Evolutionary conservation across 2,797 vertebrate species (phyloP).

Genomic region (Takifugu ocellatus): DNA sequence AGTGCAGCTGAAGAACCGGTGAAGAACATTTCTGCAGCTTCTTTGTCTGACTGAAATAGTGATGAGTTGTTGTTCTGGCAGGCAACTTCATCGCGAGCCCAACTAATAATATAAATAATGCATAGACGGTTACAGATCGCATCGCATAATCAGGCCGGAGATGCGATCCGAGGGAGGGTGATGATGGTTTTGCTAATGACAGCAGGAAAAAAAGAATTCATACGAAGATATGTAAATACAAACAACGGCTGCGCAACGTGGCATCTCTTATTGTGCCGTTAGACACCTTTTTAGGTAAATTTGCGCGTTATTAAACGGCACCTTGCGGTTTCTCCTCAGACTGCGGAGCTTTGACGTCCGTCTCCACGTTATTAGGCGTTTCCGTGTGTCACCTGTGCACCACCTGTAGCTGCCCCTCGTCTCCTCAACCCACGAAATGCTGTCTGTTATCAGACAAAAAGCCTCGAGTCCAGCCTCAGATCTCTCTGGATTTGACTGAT

Average conservation of each 20-base stretch:
- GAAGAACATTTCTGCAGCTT: slow-evolving; percentile 10
- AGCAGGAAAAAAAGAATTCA: no score
- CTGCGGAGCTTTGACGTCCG: slow-evolving; percentile 26
- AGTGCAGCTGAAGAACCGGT: background rate
- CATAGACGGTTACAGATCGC: slow-evolving; percentile 28
- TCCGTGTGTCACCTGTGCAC: no score
- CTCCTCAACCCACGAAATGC: no score
- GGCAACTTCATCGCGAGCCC: slow-evolving; percentile 24
- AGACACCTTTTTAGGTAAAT: no score
- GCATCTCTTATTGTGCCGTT: no score
- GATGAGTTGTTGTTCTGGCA: slow-evolving; percentile 12
- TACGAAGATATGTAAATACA: no score
- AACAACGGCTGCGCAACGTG: no score
- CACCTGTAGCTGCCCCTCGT: no score
- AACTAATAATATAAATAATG: slow-evolving; percentile 60
- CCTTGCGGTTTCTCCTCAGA: slow-evolving; percentile 4
- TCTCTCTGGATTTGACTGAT: background rate
- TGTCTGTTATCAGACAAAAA: no score
- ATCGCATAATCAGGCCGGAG: slow-evolving; percentile 43
- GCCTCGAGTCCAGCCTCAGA: background rate
- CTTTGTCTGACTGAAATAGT: slow-evolving; percentile 19
- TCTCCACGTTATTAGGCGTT: slow-evolving; percentile 5
- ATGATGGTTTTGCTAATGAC: slow-evolving; percentile 7
- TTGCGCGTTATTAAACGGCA: no score
- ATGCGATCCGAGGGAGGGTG: slow-evolving; percentile 18